Base-by-base conservation (phyloP, 2,113 vertebrate genomes). In the Neodon shergylaensis region DNA sequence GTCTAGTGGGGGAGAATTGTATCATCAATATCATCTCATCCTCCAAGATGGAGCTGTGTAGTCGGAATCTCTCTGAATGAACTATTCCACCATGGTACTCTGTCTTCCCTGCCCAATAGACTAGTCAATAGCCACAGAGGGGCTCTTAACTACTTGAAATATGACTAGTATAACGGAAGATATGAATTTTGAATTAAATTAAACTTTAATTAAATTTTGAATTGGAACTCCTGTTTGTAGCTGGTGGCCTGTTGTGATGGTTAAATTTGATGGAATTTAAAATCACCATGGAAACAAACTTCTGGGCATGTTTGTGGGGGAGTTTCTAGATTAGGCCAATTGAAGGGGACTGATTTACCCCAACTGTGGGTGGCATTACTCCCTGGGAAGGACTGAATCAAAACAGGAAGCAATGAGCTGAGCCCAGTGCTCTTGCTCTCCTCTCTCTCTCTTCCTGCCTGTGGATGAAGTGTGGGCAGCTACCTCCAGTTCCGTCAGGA, bases 181-280 rank as follows among this genome's bases (percentile, higher is more conserved):
- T 54, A 28, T 85, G n/a, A 49, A 72, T 91, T 91, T 95, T 68
- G 82, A 58, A 65, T 42, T 92, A 82, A 91, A 70, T 83, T 82
- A 83, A 92, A 79, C 90, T 82, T 70, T 26, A 76, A 87, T 73
- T 81, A 65, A 8, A 93, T n/a, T 94, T 91, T 96, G 31, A 87
- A 54, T 85, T 65, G 61, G 54, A 93, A 76, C 52, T 83, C 68
- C 24, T 24, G 33, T 1, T 1, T 63, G 21, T 31, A 86, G 82
- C 73, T 65, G 61, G 54, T 84, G 63, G 54, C 68, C 36, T 4
- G 5, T 47, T 66, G 19, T 85, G n/a, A 85, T 66, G 39, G 83
- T 33, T 85, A 19, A 47, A 66, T 61, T 66, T 47, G 44, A 85
- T 85, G 83, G 42, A 47, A 68, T 85, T 85, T 47, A 85, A 49